Evolutionary conservation across 1,140 invertebrate species (phyloP), one percentile per base, ranked within the genome.

Genomic region (Apocrypta bakeri): DNA sequence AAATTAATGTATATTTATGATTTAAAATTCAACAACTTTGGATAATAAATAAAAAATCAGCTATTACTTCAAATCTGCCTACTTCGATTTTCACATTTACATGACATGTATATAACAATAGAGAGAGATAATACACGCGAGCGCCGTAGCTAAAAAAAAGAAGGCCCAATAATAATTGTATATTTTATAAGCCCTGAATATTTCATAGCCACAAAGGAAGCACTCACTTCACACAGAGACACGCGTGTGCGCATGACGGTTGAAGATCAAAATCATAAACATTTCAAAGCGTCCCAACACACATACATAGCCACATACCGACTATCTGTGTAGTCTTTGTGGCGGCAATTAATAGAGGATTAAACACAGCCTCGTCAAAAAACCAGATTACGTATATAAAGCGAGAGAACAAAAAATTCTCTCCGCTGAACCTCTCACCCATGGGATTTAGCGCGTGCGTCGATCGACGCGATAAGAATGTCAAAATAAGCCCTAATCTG

Each of bases 341-440:
- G 88, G 88, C 86, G 86, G 90, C 90, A 91, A 92, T 92, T 92
- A 92, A 92, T 92, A 89, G 89, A 89, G 91, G 90, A 92, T 92
- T 91, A n/a, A n/a, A 91, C 85, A 85, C 9, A 2, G 86, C 84
- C 83, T 73, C 86, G 74, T 77, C 81, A 80, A 84, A 77, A 84
- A 74, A 87, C n/a, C 84, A 66, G 68, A 73, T 40, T 79, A 81
- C 66, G 42, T 37, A 82, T 56, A 61, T 21, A 66, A 31, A 56
- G 69, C 56, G 69, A 83, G 74, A 63, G 37, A 79, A 69, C 40
- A 66, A 27, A 66, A 66, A 66, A 24, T n/a, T n/a, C n/a, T n/a
- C n/a, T n/a, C n/a, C n/a, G n/a, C n/a, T n/a, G n/a, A n/a, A n/a
- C n/a, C n/a, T n/a, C n/a, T 24, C n/a, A 4, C 63, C 21, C 63